Evolutionary conservation across 2,113 vertebrate species (phyloP).

Genomic region (Charina bottae): DNA sequence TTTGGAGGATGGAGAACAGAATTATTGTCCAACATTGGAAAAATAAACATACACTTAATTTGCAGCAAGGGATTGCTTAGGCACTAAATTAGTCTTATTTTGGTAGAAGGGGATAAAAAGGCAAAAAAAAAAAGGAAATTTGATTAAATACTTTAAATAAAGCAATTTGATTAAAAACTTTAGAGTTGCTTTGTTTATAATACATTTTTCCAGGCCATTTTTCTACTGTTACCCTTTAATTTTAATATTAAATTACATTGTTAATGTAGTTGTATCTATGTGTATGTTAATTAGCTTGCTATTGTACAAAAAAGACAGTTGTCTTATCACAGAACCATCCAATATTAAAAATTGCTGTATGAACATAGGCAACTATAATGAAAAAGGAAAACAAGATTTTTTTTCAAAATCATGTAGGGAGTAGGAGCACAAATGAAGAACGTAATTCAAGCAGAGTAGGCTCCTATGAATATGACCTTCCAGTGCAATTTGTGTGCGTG

Average conservation of each 20-base stretch:
- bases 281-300: not conserved
- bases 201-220: not conserved
- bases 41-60: not conserved
- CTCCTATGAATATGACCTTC: not conserved
- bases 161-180: too few relatives aligned
- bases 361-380: not conserved
- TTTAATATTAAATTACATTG: not conserved
- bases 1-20: not conserved
- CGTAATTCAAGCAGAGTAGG: not conserved
- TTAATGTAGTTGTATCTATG: not conserved
- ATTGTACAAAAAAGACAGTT: not conserved
- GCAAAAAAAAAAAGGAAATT: too few relatives aligned
- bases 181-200: not conserved
- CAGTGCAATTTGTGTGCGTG: not conserved
- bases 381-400: not conserved
- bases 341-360: not conserved
- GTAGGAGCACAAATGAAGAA: not conserved
- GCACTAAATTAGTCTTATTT: not conserved
- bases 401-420: not conserved
- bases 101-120: not conserved
- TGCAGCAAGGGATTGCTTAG: not conserved
- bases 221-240: not conserved
- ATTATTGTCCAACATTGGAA: not conserved
- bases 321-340: not conserved
- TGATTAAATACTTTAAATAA: too few relatives aligned